Percentiles rank a stretch among this genome's conserved stretches.
These are phyloP conservation scores for Pachliopta kotzebuea DNA, from an alignment of 2,888 invertebrate genomes.

Conservation along the genomic window DNA sequence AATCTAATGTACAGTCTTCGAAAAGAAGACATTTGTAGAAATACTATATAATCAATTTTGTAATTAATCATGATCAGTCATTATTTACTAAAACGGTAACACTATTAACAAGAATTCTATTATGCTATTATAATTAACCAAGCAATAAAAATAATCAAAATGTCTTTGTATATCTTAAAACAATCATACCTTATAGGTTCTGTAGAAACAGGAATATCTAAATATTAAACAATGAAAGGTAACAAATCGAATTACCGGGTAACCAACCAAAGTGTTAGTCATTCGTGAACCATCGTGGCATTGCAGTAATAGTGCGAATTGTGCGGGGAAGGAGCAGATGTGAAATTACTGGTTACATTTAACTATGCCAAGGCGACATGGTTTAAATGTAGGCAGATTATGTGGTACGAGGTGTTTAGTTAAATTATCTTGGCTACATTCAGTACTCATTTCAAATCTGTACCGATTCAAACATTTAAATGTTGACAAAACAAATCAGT, in stretches of 20 bases:
- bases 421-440: conserved; percentile 15
- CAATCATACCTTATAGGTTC: not conserved
- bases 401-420: conserved; percentile 18
- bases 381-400: conserved; percentile 21
- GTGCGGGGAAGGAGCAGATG: conserved; percentile 24
- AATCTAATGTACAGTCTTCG: no score
- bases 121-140: no score
- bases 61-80: no score
- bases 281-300: conserved; percentile 10
- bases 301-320: conserved; percentile 14
- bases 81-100: no score
- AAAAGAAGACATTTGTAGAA: no score
- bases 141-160: no score
- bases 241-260: not conserved
- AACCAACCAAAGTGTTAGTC: conserved; percentile 20
- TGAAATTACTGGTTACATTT: conserved; percentile 24
- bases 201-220: not conserved
- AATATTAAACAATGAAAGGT: not conserved
- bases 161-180: not conserved
- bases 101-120: no score
- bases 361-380: conserved; percentile 40
- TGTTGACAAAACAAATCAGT: no score
- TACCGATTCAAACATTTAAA: not conserved
- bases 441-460: not conserved
- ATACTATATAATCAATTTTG: no score